Evolutionary conservation across 1,140 invertebrate genomes (phyloP).

Genomic region (Ostrea edulis): DNA sequence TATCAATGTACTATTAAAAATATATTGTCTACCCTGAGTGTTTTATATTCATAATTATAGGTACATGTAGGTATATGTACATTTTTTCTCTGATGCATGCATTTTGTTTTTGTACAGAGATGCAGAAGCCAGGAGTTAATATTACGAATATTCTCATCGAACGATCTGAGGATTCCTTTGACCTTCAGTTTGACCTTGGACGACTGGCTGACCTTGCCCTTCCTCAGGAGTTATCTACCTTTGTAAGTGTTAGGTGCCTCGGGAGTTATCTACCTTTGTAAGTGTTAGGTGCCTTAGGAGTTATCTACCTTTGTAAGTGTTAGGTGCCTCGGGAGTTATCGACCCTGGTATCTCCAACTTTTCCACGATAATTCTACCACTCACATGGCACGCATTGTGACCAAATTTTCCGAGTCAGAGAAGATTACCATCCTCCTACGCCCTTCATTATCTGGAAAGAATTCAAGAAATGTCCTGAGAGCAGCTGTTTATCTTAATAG

Average conservation of each 20-base stretch:
- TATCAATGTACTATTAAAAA: too few species aligned
- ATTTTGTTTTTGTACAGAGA: conserved; percentile 66
- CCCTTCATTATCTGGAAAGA: too few species aligned
- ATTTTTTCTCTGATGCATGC: not conserved
- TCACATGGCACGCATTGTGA: too few species aligned
- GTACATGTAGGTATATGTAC: too few species aligned
- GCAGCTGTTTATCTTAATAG: too few species aligned
- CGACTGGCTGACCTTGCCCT: conserved; percentile 78
- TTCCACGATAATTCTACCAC: too few species aligned
- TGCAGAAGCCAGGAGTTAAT: conserved; percentile 77
- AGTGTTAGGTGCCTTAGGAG: conserved; percentile 53
- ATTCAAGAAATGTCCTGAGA: too few species aligned
- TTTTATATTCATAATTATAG: too few species aligned
- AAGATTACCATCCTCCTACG: too few species aligned
- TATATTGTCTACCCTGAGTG: too few species aligned
- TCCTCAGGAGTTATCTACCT: conserved; percentile 75
- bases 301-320: conserved; percentile 59
- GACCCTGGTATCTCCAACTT: not conserved
- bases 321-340: conserved; percentile 67
- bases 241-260: conserved; percentile 70
- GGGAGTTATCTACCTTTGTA: conserved; percentile 66
- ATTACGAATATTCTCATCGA: conserved; percentile 78
- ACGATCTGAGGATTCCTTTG: conserved; percentile 61
- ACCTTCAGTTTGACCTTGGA: conserved; percentile 78
- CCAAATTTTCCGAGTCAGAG: too few species aligned